Evolutionary conservation across 2,113 vertebrate genomes (phyloP).

Genomic region (Nansenia antarctica): DNA sequence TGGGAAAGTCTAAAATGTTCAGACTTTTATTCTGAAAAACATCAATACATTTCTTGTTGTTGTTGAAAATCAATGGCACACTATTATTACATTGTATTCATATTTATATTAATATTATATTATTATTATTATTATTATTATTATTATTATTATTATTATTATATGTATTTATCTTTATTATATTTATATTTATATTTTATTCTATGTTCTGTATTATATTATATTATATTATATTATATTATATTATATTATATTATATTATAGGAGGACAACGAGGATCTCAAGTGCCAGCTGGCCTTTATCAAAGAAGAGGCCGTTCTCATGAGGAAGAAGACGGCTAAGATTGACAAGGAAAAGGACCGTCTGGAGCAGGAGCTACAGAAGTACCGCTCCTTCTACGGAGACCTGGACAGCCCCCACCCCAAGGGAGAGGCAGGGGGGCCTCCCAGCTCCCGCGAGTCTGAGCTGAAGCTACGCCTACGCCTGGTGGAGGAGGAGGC

Average conservation of each 20-base stretch:
- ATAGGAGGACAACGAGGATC: slow-evolving; percentile 95
- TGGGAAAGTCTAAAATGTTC: no score
- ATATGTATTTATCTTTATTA: no score
- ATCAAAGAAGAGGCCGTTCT: slow-evolving; percentile 93
- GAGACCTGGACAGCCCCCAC: slow-evolving; percentile 92
- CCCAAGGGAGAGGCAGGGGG: slow-evolving; percentile 95
- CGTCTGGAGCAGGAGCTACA: slow-evolving; percentile 91
- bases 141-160: slow-evolving; percentile 30
- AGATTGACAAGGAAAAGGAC: slow-evolving; percentile 96
- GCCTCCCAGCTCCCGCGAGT: slow-evolving; percentile 92
- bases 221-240: no score
- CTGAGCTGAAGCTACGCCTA: slow-evolving; percentile 91
- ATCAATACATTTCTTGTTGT: no score
- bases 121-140: no score
- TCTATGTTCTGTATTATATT: no score
- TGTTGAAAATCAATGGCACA: no score
- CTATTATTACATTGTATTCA: no score
- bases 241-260: no score
- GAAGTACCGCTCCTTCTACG: slow-evolving; percentile 95
- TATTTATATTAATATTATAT: no score
- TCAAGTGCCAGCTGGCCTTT: slow-evolving; percentile 95
- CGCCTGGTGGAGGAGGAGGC: slow-evolving; percentile 96
- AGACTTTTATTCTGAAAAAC: no score
- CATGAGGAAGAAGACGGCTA: slow-evolving; percentile 97
- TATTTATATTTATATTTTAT: no score